phyloP scores from a whole-genome alignment of 2,888 invertebrate genomes.

The Oscheius onirici region DNA sequence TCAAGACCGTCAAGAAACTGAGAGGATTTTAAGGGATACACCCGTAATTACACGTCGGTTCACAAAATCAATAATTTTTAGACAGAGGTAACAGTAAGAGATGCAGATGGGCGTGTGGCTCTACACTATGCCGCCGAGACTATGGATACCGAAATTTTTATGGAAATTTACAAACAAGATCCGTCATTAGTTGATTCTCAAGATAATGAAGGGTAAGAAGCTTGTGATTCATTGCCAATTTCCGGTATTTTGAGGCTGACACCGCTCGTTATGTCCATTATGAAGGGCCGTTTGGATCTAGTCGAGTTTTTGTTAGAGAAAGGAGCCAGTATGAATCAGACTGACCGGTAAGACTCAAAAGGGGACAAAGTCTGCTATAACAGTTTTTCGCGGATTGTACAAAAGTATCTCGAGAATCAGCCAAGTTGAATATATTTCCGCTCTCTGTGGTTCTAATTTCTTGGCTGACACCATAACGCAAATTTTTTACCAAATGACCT shows the following conservation, averaged over 20 bases:
- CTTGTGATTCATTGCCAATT: not conserved
- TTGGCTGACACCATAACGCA: no score
- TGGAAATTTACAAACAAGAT: conserved; percentile 81
- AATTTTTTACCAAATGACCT: not conserved
- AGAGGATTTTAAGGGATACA: conserved; percentile 34
- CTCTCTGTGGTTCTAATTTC: no score
- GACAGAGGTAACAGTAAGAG: conserved; percentile 41
- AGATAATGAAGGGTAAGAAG: conserved; percentile 84
- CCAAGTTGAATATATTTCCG: no score
- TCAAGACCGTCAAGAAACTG: conserved; percentile 35
- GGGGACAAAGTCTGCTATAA: no score
- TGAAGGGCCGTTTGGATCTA: conserved; percentile 87
- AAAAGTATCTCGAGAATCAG: no score
- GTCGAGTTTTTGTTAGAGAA: conserved; percentile 85
- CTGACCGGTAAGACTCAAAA: conserved; percentile 81
- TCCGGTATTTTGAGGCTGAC: conserved; percentile 77
- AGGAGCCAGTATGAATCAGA: conserved; percentile 87
- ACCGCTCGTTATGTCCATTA: conserved; percentile 91
- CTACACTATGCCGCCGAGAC: conserved; percentile 90
- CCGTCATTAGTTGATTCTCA: conserved; percentile 84
- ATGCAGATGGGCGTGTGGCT: conserved; percentile 77
- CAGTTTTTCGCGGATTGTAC: no score
- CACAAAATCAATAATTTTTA: conserved; percentile 16
- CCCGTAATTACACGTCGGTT: conserved; percentile 21
- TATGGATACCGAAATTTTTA: conserved; percentile 79